These are phyloP conservation scores for Ahaetulla prasina DNA, from an alignment of 2,113 vertebrate species.

Conservation along the genomic window DNA sequence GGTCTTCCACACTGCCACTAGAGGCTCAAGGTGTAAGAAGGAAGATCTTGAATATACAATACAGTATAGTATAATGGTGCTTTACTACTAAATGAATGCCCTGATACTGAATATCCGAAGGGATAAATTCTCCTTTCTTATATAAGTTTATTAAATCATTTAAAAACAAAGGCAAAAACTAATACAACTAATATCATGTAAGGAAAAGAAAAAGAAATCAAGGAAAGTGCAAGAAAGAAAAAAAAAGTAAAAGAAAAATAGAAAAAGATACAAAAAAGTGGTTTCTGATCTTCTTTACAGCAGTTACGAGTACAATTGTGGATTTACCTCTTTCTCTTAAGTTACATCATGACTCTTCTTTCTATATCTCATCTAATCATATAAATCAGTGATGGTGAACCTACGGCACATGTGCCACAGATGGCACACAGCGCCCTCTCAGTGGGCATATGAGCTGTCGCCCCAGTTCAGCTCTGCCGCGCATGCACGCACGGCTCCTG, in stretches of 20 bases:
- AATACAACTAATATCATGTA: neutral
- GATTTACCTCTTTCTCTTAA: neutral
- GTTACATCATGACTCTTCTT: neutral
- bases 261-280: neutral
- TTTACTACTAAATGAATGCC: rapidly evolving
- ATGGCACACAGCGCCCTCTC: too few relatives aligned
- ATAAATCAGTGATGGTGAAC: neutral
- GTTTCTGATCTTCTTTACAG: neutral
- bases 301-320: neutral
- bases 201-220: neutral
- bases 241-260: neutral
- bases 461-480: too few relatives aligned
- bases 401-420: too few relatives aligned
- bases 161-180: neutral
- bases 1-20: neutral
- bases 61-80: neutral
- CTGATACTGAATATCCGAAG: neutral
- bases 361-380: neutral
- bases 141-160: neutral
- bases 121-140: neutral
- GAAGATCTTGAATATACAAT: neutral
- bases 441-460: too few relatives aligned
- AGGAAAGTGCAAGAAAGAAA: neutral
- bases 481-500: too few relatives aligned
- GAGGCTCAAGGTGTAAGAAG: rapidly evolving